These are phyloP conservation scores for Reticulitermes speratus DNA, from an alignment of 1,140 invertebrate genomes.

Conservation along the genomic window DNA sequence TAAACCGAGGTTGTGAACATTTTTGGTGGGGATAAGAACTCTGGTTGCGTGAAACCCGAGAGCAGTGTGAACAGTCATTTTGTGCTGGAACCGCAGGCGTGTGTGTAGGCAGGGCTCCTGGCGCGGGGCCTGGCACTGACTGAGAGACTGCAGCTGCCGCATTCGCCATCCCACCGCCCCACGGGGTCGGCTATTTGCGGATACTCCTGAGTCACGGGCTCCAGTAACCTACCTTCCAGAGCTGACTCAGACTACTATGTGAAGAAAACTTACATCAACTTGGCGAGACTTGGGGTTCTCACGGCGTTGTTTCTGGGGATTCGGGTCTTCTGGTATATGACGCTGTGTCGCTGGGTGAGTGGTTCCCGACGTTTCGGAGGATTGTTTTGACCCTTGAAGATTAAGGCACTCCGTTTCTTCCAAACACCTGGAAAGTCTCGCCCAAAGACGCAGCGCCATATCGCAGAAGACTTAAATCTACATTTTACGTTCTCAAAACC, in stretches of 20 bases:
- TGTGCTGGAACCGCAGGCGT: not conserved
- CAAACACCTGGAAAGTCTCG: too few relatives aligned
- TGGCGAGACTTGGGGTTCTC: too few relatives aligned
- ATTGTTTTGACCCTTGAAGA: too few relatives aligned
- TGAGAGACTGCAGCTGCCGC: not conserved
- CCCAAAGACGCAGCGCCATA: too few relatives aligned
- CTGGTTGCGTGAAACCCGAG: not conserved
- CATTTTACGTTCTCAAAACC: too few relatives aligned
- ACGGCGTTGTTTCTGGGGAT: too few relatives aligned
- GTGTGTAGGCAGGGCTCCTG: not conserved
- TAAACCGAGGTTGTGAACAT: not conserved
- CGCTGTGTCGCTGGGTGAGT: too few relatives aligned
- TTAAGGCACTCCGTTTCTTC: too few relatives aligned
- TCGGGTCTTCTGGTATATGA: too few relatives aligned
- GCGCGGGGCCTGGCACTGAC: slow-evolving; percentile 10
- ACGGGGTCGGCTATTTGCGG: not conserved
- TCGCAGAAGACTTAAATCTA: too few relatives aligned
- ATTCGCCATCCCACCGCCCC: not conserved
- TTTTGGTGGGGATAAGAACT: not conserved
- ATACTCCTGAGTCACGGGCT: not conserved
- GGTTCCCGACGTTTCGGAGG: too few relatives aligned
- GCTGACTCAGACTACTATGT: not conserved
- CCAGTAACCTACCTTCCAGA: not conserved
- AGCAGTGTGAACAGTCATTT: not conserved
- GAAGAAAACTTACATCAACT: too few relatives aligned